Evolutionary conservation across 2,797 vertebrate species (phyloP).

Genomic region (Spinus olivaceus): DNA sequence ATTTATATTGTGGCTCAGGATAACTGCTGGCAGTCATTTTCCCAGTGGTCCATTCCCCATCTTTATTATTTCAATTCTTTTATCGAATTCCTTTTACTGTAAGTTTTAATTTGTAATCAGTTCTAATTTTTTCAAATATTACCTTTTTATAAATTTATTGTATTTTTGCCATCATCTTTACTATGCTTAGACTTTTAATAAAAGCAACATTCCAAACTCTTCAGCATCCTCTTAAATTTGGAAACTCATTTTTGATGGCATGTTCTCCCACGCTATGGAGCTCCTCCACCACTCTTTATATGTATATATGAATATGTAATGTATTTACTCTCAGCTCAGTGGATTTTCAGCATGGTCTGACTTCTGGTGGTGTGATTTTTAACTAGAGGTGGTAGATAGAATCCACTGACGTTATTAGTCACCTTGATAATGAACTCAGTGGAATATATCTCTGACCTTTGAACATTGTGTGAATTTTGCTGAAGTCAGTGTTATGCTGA

Average conservation of each 20-base stretch:
- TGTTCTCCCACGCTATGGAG: background rate
- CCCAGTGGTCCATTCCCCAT: background rate
- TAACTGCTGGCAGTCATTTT: background rate
- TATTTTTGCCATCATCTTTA: background rate
- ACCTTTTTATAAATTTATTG: accelerated
- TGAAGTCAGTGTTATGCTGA: background rate
- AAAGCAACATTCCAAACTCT: background rate
- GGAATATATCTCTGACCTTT: background rate
- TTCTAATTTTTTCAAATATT: background rate
- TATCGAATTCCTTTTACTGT: background rate
- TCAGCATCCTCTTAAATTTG: background rate
- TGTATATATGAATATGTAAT: background rate
- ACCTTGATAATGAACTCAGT: background rate
- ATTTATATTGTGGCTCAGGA: background rate
- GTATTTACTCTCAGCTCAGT: background rate
- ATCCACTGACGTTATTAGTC: background rate
- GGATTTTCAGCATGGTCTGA: background rate
- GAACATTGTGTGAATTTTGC: background rate
- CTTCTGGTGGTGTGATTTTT: background rate
- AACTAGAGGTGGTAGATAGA: background rate
- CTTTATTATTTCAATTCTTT: background rate
- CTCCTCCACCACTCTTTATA: background rate
- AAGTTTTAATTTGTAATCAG: background rate
- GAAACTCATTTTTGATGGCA: background rate
- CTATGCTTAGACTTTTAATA: background rate